Evolutionary conservation across 1,140 invertebrate genomes (phyloP).

Genomic region (Apis florea): DNA sequence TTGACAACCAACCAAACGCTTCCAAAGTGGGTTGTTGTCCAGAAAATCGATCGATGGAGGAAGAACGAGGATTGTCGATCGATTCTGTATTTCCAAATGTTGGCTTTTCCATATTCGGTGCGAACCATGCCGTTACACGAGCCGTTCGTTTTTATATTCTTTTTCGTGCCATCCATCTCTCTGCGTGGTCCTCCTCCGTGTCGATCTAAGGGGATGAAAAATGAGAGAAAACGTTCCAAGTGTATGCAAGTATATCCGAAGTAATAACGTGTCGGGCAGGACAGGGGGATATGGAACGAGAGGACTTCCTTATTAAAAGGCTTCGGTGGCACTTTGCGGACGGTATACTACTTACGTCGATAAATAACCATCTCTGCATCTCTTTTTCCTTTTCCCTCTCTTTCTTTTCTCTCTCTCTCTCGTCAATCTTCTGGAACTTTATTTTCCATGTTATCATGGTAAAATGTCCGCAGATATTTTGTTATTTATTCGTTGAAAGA

Average conservation of each 20-base stretch:
- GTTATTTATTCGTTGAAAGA: no score
- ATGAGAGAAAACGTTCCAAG: constrained; percentile 24
- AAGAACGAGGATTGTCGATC: background rate
- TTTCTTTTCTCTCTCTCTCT: background rate
- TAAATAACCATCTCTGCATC: constrained; percentile 29
- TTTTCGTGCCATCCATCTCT: background rate
- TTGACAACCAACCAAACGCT: constrained; percentile 27
- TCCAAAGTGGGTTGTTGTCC: background rate
- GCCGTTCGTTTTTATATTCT: constrained; percentile 13
- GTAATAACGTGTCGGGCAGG: constrained; percentile 60
- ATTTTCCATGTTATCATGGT: no score
- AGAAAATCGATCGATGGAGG: constrained; percentile 21
- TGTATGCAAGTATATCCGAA: constrained; percentile 53
- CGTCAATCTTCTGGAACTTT: background rate
- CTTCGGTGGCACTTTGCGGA: constrained; percentile 42
- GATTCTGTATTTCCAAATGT: constrained; percentile 9
- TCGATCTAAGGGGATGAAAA: background rate
- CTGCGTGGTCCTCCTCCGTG: background rate
- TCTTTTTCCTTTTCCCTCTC: background rate
- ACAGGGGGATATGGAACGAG: constrained; percentile 22
- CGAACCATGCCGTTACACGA: background rate
- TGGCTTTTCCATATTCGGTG: background rate
- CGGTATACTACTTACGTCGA: constrained; percentile 19
- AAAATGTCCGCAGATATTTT: no score
- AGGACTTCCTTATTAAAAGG: constrained; percentile 58